Conservation (phyloP, 2,113 vertebrate species). For the Genyomyrus donnyi region DNA sequence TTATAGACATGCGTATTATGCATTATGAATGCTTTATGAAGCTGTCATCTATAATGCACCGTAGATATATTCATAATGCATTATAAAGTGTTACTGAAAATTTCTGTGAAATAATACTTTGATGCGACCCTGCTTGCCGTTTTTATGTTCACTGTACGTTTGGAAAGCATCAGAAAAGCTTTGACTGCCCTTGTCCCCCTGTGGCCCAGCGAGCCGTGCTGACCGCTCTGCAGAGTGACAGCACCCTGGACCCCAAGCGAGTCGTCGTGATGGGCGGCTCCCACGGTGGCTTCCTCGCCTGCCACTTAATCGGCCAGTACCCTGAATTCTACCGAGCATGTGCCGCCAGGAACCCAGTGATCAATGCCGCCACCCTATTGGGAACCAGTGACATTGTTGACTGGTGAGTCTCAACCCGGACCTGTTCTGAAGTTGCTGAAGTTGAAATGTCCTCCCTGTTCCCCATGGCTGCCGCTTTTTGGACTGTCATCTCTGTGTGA, state of each 20-base stretch:
- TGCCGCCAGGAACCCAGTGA: slow-evolving; percentile 67
- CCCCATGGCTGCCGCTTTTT: neutral
- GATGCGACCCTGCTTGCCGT: neutral
- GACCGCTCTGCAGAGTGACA: slow-evolving; percentile 42
- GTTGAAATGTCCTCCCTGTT: neutral
- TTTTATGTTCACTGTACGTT: neutral
- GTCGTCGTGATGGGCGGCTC: slow-evolving; percentile 71
- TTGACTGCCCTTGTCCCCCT: neutral
- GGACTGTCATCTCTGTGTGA: neutral
- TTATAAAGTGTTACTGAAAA: no score
- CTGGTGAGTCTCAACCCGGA: slow-evolving; percentile 56
- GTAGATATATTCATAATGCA: no score
- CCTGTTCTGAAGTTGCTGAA: neutral
- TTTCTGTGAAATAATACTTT: neutral
- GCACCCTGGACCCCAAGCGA: slow-evolving; percentile 50
- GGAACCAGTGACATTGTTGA: slow-evolving; percentile 76
- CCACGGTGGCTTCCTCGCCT: slow-evolving; percentile 72
- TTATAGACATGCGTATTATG: no score
- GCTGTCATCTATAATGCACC: no score
- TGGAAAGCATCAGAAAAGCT: neutral
- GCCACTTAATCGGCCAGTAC: slow-evolving; percentile 67
- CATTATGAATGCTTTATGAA: no score
- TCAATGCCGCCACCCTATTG: slow-evolving; percentile 66
- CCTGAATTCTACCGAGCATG: slow-evolving; percentile 67
- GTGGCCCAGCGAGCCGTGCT: slow-evolving; percentile 53